Evolutionary conservation across 2,888 invertebrate genomes (phyloP), one percentile per base, ranked within the genome.

Genomic region (Criorhina ranunculi): DNA sequence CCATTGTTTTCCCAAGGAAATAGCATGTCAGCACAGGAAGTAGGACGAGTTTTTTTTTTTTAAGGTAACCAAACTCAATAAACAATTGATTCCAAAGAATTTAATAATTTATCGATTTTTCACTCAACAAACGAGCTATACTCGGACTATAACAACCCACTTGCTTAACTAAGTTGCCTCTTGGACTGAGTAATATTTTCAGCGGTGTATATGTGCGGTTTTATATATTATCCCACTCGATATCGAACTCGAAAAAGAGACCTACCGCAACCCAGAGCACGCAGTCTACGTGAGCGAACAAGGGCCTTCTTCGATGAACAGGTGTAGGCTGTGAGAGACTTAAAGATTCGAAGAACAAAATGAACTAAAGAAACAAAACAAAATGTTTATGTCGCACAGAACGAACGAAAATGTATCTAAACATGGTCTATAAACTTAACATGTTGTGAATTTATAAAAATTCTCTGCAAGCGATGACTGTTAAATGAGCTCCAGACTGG

Each of bases 221-320:
- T 15, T 46, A 9, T 59, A 15, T 29, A 19, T 40, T 11, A 9
- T 42, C 35, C 33, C 19, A 55, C 53, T 44, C 12, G 31, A 53
- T 35, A 73, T 83, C 78, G 75, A 85, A 70, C 12, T 85, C 85
- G 80, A 85, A 75, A 53, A 24, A 46, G 85, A 85, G 85, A 85
- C 79, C 83, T 79, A 73, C 79, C 85, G 75, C 80, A 78, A 83
- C 33, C 55, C 6, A 40, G 11, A 51, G 24, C 37, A 51, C 79
- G 57, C 64, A 59, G 73, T 19, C 70, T 42, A 53, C 15, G 59
- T 40, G 69, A 73, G 46, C 17, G 17, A 3, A 4, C 24, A n/a
- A n/a, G 24, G 17, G 31, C 51, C 53, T 42, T 5, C 46, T 66
- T 17, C 33, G 53, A 53, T 69, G 60, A 77, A 77, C 77, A 67